Evolutionary conservation across 2,797 vertebrate genomes (phyloP).

Genomic region (Enteromius argenteus): DNA sequence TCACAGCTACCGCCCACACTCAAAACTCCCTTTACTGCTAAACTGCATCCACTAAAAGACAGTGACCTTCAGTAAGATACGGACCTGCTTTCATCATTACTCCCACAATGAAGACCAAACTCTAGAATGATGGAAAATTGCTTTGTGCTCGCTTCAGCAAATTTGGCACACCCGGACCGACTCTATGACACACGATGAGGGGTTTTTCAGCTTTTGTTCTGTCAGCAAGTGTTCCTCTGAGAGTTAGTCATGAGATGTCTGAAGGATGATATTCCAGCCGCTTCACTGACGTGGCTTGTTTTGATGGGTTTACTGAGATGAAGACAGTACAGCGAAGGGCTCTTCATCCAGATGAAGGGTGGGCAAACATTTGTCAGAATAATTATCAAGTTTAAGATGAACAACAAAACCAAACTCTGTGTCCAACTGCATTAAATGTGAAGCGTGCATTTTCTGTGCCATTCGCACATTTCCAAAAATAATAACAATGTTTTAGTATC

Average conservation of each 20-base stretch:
- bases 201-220: background rate
- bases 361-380: background rate
- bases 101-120: constrained; percentile 3
- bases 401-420: background rate
- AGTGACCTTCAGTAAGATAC: constrained; percentile 8
- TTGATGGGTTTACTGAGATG: constrained; percentile 10
- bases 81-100: constrained; percentile 49
- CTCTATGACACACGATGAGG: constrained; percentile 15
- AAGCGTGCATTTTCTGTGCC: background rate
- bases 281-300: constrained; percentile 13
- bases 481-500: background rate
- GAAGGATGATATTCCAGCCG: constrained; percentile 18
- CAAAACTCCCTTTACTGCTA: constrained; percentile 6
- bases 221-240: constrained; percentile 18
- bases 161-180: background rate
- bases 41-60: background rate
- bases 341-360: background rate
- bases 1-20: constrained; percentile 18
- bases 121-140: constrained; percentile 21
- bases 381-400: background rate
- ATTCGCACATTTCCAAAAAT: background rate
- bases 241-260: constrained; percentile 1
- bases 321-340: background rate
- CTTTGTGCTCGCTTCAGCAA: background rate
- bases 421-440: background rate